Conservation (phyloP, 2,113 vertebrate genomes). For the Oplegnathus fasciatus region DNA sequence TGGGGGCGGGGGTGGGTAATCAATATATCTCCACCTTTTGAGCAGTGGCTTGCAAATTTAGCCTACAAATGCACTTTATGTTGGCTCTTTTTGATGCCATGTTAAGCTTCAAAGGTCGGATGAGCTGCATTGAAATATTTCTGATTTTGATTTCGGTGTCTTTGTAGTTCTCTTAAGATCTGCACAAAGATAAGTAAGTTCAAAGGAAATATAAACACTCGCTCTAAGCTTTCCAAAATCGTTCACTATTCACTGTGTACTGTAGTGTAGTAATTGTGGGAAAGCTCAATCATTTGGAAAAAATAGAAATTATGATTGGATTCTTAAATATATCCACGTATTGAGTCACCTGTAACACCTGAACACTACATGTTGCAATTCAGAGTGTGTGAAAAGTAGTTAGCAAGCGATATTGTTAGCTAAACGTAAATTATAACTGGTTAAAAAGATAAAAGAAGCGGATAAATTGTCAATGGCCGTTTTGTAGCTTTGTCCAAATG, state of each 20-base stretch:
- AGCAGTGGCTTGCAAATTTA: constrained; percentile 77
- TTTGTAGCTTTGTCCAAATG: background rate
- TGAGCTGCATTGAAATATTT: constrained; percentile 5
- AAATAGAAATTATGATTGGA: background rate
- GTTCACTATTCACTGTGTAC: background rate
- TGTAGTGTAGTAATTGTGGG: background rate
- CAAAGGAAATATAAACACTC: background rate
- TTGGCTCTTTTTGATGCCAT: constrained; percentile 41
- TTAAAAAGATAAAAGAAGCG: background rate
- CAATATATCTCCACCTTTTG: constrained; percentile 80
- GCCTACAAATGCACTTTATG: constrained; percentile 72
- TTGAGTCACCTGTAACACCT: background rate
- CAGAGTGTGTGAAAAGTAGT: background rate
- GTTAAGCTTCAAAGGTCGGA: constrained; percentile 58
- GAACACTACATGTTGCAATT: background rate
- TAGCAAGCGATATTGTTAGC: too few species aligned
- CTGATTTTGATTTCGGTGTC: background rate
- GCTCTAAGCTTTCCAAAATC: background rate
- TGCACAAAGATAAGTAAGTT: background rate
- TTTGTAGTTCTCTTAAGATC: background rate
- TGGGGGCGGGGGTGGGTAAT: constrained; percentile 43
- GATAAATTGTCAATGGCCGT: background rate
- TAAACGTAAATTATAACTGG: background rate
- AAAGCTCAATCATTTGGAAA: background rate
- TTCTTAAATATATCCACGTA: background rate